Evolutionary conservation across 1,140 invertebrate species (phyloP).

Genomic region (Rhopalosiphum padi): DNA sequence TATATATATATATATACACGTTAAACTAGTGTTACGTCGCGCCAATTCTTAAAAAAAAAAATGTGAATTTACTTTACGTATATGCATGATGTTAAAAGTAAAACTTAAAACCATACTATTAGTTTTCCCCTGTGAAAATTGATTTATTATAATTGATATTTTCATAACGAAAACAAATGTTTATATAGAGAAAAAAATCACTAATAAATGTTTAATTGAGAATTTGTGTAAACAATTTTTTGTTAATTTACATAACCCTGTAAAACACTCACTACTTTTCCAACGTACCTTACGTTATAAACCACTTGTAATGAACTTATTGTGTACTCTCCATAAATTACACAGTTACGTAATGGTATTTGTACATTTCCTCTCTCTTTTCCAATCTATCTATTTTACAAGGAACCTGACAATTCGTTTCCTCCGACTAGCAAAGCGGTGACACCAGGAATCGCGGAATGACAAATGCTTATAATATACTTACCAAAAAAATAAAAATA

Average conservation of each 20-base stretch:
- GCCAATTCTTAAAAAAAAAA: background rate
- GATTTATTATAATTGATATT: background rate
- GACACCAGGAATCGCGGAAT: background rate
- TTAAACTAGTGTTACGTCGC: background rate
- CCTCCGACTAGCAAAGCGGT: no score
- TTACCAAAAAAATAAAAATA: background rate
- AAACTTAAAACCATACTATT: background rate
- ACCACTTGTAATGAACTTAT: background rate
- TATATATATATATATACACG: background rate
- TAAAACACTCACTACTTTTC: background rate
- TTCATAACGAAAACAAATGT: background rate
- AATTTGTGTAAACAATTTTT: background rate
- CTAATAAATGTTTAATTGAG: background rate
- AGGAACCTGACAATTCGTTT: no score
- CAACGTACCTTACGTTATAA: background rate
- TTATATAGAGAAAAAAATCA: background rate
- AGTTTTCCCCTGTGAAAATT: background rate
- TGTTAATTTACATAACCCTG: background rate
- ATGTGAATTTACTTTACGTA: background rate
- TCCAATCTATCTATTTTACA: background rate
- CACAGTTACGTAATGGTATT: background rate
- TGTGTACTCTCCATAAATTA: background rate
- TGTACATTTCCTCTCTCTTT: background rate
- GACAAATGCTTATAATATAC: background rate
- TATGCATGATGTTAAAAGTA: slow-evolving; percentile 5